These are phyloP conservation scores for Argya squamiceps DNA, from an alignment of 2,797 vertebrate genomes.

Conservation along the genomic window DNA sequence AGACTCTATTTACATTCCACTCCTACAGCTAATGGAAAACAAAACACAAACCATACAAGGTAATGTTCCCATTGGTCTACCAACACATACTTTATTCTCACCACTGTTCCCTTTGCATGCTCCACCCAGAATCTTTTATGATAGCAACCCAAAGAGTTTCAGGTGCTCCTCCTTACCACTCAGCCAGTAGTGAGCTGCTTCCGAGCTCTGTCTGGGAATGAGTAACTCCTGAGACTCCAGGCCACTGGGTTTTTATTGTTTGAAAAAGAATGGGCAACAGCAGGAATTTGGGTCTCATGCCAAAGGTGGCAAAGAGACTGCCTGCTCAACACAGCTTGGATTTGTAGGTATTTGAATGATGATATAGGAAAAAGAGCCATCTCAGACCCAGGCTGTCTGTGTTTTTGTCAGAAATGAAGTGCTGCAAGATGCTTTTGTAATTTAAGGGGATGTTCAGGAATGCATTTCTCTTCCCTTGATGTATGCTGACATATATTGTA, in stretches of 20 bases:
- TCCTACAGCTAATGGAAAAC: constrained; percentile 25
- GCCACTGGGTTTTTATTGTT: not conserved
- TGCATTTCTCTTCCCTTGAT: not conserved
- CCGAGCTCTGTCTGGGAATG: not conserved
- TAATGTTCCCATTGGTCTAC: not conserved
- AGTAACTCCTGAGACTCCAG: not conserved
- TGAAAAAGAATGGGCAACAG: not conserved
- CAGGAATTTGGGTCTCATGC: not conserved
- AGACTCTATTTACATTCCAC: constrained; percentile 47
- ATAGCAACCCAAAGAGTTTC: not conserved
- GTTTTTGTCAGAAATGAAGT: not conserved
- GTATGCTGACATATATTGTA: not conserved
- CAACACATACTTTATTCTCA: not conserved
- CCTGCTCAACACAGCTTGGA: not conserved
- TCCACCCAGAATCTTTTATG: not conserved
- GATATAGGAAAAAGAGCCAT: not conserved
- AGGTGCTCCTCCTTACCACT: not conserved
- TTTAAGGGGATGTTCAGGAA: not conserved
- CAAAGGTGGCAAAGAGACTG: not conserved
- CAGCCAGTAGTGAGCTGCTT: not conserved
- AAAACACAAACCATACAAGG: constrained; percentile 41
- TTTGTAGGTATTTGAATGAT: not conserved
- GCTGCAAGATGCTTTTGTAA: not conserved
- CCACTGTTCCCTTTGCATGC: not conserved
- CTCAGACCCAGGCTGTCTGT: not conserved